Base-by-base conservation (phyloP, 2,888 invertebrate genomes). In the Marasmarcha lunaedactyla region DNA sequence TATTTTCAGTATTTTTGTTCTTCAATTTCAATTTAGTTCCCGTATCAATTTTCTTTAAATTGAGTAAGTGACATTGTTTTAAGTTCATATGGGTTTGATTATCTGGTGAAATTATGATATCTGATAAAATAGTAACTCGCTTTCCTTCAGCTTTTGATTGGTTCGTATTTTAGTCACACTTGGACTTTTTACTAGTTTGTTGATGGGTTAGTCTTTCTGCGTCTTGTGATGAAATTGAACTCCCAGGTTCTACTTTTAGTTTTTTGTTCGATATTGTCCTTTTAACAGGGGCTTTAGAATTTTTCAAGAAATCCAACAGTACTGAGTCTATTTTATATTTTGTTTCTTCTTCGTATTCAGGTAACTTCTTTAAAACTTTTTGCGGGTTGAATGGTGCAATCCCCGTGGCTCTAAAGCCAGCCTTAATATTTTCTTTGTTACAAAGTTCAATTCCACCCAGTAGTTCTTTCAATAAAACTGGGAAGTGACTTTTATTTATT, bases 401-500 rank as follows among this genome's bases (percentile, higher is more conserved):
- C 6, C 36, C 36, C 15, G 36, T 36, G 2, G 36, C 36, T 25
- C 15, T 36, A 25, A 36, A 36, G 10, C 36, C 36, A 6, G 5
- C 4, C 2, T 15, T 12, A 9, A 11, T 15, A 15, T 36, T 20
- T 13, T 36, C 25, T 2, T 20, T 25, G 10, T 36, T 36, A 2
- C 2, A 4, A 13, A 30, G 4, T 10, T 37, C 12, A 14, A 27
- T 12, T 6, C 9, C 37, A 4, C 34, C 34, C 20, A 34, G 4
- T 20, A 25, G 2, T 13, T 20, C 9, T 20, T 15, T 34, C 2
- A 38, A 12, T 20, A 38, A 25, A 7, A 1, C 5, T 1, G 38
- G 38, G 20, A 38, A 38, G 12, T 34, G 15, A n/a, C 4, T 3
- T 34, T 38, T 38, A n/a, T 34, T 38, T 6, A 38, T 1, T 13